phyloP scores from a whole-genome alignment of 2,113 vertebrate genomes.

The Myanophis thanlyinensis region DNA sequence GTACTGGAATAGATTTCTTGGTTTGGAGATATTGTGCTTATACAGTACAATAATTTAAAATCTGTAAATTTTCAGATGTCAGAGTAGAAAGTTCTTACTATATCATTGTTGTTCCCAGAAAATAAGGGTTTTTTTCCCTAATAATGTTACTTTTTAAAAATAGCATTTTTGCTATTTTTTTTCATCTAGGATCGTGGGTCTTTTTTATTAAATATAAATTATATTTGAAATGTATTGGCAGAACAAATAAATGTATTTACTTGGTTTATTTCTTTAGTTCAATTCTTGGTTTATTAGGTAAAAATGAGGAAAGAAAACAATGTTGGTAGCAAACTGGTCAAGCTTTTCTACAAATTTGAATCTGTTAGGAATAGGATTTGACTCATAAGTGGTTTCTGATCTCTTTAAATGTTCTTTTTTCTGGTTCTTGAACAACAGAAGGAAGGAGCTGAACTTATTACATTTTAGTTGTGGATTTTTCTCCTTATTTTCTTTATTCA shows the following conservation, averaged over 20 bases:
- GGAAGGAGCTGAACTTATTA: not conserved
- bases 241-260: not conserved
- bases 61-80: not conserved
- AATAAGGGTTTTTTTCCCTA: not conserved
- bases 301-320: not conserved
- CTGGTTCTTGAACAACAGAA: not conserved
- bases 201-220: conserved; percentile 37
- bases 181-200: conserved; percentile 16
- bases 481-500: not conserved
- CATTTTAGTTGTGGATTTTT: not conserved
- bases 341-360: not conserved
- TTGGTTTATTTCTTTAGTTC: not conserved
- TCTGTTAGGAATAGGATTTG: not conserved
- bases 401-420: not conserved
- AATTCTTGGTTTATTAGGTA: not conserved
- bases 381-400: not conserved
- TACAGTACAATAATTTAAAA: not conserved
- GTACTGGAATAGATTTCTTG: conserved; percentile 26
- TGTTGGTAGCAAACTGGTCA: not conserved
- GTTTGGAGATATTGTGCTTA: not conserved
- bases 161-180: not conserved
- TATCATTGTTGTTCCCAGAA: not conserved
- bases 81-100: not conserved
- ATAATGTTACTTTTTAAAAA: conserved; percentile 23
- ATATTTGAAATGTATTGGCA: not conserved